Conservation (phyloP, 2,888 invertebrate species). For the Elegia similella region DNA sequence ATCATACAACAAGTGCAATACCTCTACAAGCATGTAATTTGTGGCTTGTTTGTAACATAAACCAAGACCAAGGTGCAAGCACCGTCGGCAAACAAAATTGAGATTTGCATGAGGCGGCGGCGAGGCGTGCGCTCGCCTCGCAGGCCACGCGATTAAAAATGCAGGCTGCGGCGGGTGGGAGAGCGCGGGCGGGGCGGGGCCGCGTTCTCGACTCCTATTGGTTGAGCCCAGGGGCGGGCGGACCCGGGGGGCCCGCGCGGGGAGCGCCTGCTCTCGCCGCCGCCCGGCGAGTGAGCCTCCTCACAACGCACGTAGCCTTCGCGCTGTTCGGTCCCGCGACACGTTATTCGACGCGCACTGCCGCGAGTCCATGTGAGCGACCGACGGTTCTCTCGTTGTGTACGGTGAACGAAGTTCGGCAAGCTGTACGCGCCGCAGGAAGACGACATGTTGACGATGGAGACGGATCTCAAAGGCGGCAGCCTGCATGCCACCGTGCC, state of each 20-base stretch:
- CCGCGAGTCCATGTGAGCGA: slow-evolving; percentile 80
- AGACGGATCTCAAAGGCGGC: slow-evolving; percentile 94
- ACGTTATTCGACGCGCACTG: slow-evolving; percentile 59
- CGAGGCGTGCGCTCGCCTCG: slow-evolving; percentile 66
- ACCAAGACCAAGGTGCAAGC: slow-evolving; percentile 60
- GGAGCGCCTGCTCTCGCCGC: slow-evolving; percentile 50
- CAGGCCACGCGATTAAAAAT: slow-evolving; percentile 77
- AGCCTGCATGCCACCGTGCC: slow-evolving; percentile 93
- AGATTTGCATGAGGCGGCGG: slow-evolving; percentile 70
- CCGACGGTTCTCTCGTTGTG: slow-evolving; percentile 75
- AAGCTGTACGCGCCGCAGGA: slow-evolving; percentile 93
- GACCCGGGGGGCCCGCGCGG: slow-evolving; percentile 48
- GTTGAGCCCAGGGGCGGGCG: slow-evolving; percentile 41
- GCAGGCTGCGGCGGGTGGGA: slow-evolving; percentile 71
- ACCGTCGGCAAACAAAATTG: slow-evolving; percentile 77
- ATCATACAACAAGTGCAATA: slow-evolving; percentile 7
- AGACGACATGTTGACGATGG: slow-evolving; percentile 95
- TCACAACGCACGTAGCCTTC: slow-evolving; percentile 77
- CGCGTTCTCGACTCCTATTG: slow-evolving; percentile 43
- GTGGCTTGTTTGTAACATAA: slow-evolving; percentile 55
- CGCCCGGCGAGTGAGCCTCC: slow-evolving; percentile 64
- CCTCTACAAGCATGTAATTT: slow-evolving; percentile 32
- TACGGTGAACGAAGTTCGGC: slow-evolving; percentile 80
- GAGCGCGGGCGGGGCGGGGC: slow-evolving; percentile 66
- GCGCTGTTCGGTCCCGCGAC: slow-evolving; percentile 74